A percentile compares a stretch with the other conserved stretches of the same genome.
phyloP scores from a whole-genome alignment of 2,797 vertebrate genomes.

The Bucorvus abyssinicus region DNA sequence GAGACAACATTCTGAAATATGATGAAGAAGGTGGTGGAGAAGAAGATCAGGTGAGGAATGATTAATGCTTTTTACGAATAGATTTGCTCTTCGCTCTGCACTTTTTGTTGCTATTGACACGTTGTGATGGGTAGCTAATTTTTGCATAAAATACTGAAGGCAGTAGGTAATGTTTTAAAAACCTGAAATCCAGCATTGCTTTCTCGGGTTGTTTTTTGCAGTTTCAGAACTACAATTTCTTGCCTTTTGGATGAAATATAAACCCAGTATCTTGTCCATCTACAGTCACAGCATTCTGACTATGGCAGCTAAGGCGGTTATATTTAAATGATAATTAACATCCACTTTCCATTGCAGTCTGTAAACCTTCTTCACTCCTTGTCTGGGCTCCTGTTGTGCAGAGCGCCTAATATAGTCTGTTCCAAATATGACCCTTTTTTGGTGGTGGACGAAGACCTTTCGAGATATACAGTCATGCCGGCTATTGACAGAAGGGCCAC shows the following conservation, averaged over 20 bases:
- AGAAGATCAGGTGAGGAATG: slow-evolving; percentile 91
- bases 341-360: background rate
- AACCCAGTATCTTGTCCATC: background rate
- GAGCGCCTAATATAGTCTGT: background rate
- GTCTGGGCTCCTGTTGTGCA: background rate
- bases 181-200: background rate
- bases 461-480: background rate
- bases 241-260: background rate
- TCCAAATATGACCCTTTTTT: background rate
- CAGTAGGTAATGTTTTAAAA: background rate
- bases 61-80: background rate
- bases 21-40: slow-evolving; percentile 99
- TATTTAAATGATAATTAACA: background rate
- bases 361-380: background rate
- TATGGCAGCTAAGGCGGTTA: background rate
- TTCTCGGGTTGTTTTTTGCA: background rate
- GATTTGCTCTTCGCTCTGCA: background rate
- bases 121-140: background rate
- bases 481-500: background rate
- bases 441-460: background rate
- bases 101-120: background rate
- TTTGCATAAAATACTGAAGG: background rate
- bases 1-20: slow-evolving; percentile 97
- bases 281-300: background rate
- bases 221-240: background rate